These are phyloP conservation scores for Homarus americanus DNA, from an alignment of 1,140 invertebrate species.

Conservation along the genomic window DNA sequence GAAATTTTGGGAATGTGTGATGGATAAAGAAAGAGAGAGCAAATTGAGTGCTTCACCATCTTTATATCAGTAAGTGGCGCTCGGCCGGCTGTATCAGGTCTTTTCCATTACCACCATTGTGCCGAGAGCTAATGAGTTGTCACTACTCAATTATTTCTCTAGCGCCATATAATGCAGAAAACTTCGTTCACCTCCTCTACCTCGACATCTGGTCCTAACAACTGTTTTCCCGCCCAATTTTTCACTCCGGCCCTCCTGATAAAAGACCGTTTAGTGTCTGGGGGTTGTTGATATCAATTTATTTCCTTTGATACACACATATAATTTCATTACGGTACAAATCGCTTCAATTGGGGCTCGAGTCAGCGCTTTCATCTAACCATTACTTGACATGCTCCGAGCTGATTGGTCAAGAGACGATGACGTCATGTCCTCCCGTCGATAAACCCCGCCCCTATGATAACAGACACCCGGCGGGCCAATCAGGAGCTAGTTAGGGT, in stretches of 20 bases:
- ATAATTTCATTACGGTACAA: constrained; percentile 76
- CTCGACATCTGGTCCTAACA: constrained; percentile 71
- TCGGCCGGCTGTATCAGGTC: constrained; percentile 53
- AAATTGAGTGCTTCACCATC: constrained; percentile 54
- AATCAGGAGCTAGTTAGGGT: constrained; percentile 4
- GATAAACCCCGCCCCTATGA: constrained; percentile 40
- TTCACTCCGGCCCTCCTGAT: constrained; percentile 73
- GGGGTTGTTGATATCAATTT: constrained; percentile 76
- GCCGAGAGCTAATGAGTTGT: constrained; percentile 69
- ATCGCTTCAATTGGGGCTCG: constrained; percentile 75
- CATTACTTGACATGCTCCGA: constrained; percentile 73
- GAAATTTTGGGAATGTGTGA: constrained; percentile 44
- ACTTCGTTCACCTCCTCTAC: background rate
- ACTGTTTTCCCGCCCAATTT: constrained; percentile 74
- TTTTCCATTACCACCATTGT: constrained; percentile 71
- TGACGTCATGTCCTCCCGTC: constrained; percentile 66
- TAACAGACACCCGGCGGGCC: constrained; percentile 37
- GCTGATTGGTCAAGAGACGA: constrained; percentile 63
- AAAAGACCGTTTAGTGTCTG: constrained; percentile 75
- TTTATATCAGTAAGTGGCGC: constrained; percentile 58
- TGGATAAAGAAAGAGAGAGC: constrained; percentile 18
- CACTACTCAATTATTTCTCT: constrained; percentile 68
- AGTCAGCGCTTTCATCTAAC: constrained; percentile 75
- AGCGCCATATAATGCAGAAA: constrained; percentile 53
- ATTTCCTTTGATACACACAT: constrained; percentile 76